phyloP scores from a whole-genome alignment of 2,797 vertebrate species.

The Cynopterus sphinx region DNA sequence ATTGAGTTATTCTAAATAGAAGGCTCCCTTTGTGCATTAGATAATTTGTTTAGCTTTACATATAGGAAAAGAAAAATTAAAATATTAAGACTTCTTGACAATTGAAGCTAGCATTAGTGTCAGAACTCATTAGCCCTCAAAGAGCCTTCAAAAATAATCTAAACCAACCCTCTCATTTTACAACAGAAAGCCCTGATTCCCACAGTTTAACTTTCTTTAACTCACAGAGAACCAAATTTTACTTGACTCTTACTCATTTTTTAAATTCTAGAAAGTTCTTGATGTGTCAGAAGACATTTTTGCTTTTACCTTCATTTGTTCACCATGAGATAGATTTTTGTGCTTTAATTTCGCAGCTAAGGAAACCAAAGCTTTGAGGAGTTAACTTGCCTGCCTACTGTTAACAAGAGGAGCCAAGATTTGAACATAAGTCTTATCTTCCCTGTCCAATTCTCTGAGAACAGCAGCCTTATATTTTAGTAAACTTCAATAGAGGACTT shows the following conservation, averaged over 20 bases:
- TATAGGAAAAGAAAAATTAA: not conserved
- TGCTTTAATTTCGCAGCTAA: not conserved
- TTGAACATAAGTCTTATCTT: not conserved
- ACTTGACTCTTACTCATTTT: not conserved
- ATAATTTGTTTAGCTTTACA: slow-evolving; percentile 12
- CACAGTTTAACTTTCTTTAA: not conserved
- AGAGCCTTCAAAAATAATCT: not conserved
- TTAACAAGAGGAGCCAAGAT: not conserved
- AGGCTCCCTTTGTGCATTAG: not conserved
- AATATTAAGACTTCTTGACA: not conserved
- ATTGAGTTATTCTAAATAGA: not conserved
- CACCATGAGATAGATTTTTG: not conserved
- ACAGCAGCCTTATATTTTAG: not conserved
- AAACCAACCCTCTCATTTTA: not conserved
- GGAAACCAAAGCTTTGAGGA: not conserved
- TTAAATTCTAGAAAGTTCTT: not conserved
- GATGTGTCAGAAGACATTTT: not conserved
- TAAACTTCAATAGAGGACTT: not conserved
- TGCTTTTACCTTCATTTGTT: not conserved
- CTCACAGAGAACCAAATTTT: not conserved
- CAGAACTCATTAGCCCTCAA: not conserved
- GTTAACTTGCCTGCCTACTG: not conserved
- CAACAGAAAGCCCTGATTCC: not conserved
- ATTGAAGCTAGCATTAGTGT: not conserved
- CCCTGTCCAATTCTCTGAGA: not conserved